Base-by-base conservation (phyloP, 2,888 invertebrate genomes). In the Erpobdella octoculata region DNA sequence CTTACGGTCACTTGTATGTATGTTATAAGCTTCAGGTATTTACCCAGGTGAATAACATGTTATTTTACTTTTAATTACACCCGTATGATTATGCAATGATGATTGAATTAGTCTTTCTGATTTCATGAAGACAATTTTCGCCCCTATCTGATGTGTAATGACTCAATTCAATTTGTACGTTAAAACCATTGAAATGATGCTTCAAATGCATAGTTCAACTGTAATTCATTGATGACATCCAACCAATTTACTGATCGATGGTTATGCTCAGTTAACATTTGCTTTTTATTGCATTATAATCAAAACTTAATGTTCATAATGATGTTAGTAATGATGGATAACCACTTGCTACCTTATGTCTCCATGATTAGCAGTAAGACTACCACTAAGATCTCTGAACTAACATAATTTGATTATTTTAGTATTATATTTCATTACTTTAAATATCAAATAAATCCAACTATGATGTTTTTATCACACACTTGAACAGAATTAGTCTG, bases 161-260 rank as follows among this genome's bases (percentile, higher is more conserved):
- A 21, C 8, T 31, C 33, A 62, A 28, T 12, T 41, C n/a, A 15
- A n/a, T 15, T 41, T 41, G 12, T 15, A 15, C n/a, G 18, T 28
- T 62, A 21, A 31, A 6, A 21, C 28, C 2, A 35, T 67, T 25
- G 68, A 68, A 3, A 46, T 68, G 68, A 68, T 68, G 68, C 18
- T 48, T 67, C 28, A 31, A 61, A 61, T 33, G 68, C 68, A 68
- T 68, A 68, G 68, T 68, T 68, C 68, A 68, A 53, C 68, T 68
- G 46, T 25, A 68, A 18, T 38, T 28, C 28, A 25, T 6, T 68
- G 68, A 48, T n/a, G 46, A 53, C 21, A 46, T 28, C 35, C 33
- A 46, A n/a, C 31, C 18, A 15, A 8, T 46, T 48, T 35, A 48
- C 41, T 46, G 37, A 21, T 38, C 33, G 9, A 48, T 18, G 15